Percentiles rank a stretch among this genome's conserved stretches.
Evolutionary conservation across 1,140 invertebrate genomes (phyloP).

Genomic region (Zaprionus africanus): DNA sequence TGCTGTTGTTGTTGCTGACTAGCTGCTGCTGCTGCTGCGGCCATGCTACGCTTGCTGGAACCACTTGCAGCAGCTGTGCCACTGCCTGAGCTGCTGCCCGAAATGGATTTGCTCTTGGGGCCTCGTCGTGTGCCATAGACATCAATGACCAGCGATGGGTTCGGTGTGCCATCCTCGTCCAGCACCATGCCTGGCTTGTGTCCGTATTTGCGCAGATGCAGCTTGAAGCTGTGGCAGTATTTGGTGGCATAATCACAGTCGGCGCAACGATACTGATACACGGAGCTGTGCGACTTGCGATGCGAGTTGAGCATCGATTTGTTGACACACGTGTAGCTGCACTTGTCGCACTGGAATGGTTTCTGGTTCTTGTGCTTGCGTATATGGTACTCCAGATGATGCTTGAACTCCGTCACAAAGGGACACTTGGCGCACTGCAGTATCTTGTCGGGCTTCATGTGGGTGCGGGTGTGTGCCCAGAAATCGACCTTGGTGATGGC

Average conservation of each 20-base stretch:
- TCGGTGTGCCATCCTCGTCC: slow-evolving; percentile 94
- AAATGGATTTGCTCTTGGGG: slow-evolving; percentile 88
- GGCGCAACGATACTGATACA: slow-evolving; percentile 97
- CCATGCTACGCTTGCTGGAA: slow-evolving; percentile 45
- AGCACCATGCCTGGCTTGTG: slow-evolving; percentile 94
- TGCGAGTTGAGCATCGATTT: slow-evolving; percentile 99
- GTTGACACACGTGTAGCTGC: slow-evolving; percentile 94
- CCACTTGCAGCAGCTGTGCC: slow-evolving; percentile 13
- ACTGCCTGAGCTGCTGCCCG: slow-evolving; percentile 31
- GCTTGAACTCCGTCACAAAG: slow-evolving; percentile 99
- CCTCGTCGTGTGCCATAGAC: slow-evolving; percentile 95
- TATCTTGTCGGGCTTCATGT: slow-evolving; percentile 97
- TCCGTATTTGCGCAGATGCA: slow-evolving; percentile 96
- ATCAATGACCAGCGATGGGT: slow-evolving; percentile 94
- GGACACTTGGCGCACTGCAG: slow-evolving; percentile 96
- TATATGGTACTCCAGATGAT: slow-evolving; percentile 98
- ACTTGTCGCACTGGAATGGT: slow-evolving; percentile 97
- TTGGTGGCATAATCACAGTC: slow-evolving; percentile 99
- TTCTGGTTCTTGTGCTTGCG: slow-evolving; percentile 98
- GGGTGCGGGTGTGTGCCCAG: slow-evolving; percentile 95
- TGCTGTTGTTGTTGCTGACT: slow-evolving; percentile 25
- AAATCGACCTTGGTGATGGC: slow-evolving; percentile 95
- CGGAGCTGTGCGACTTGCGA: slow-evolving; percentile 98
- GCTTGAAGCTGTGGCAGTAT: slow-evolving; percentile 98
- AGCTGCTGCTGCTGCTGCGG: slow-evolving; percentile 48